phyloP scores from a whole-genome alignment of 2,113 vertebrate genomes.

The Addax nasomaculatus region DNA sequence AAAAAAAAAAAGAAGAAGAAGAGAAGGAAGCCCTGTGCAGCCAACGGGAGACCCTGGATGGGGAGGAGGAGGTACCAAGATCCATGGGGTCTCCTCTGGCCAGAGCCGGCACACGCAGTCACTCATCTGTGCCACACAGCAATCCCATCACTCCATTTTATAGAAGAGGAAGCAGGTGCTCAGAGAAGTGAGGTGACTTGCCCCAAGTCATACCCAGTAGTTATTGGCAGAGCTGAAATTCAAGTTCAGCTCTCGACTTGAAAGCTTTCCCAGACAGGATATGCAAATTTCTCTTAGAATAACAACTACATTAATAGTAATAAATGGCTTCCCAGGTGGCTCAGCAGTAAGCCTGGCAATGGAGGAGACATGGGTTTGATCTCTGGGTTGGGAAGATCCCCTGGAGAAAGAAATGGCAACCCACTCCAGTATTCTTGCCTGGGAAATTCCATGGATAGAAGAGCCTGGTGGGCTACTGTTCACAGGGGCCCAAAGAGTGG shows the following conservation, averaged over 20 bases:
- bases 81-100: neutral
- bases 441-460: neutral
- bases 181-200: neutral
- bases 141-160: neutral
- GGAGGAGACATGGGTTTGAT: neutral
- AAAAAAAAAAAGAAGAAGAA: neutral
- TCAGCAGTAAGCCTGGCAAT: neutral
- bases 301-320: neutral
- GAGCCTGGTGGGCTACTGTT: neutral
- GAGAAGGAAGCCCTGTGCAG: neutral
- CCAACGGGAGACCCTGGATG: neutral
- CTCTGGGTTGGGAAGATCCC: neutral
- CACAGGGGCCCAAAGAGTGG: neutral
- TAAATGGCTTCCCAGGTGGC: neutral
- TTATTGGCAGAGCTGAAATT: neutral
- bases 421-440: neutral
- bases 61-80: neutral
- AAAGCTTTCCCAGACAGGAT: neutral
- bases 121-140: neutral
- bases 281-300: neutral
- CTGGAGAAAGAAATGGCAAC: neutral
- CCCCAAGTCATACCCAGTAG: neutral
- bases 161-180: slow-evolving; percentile 13
- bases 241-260: slow-evolving; percentile 10
- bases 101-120: neutral